These are phyloP conservation scores for Dipus sagitta DNA, from an alignment of 2,797 vertebrate species.

Conservation along the genomic window DNA sequence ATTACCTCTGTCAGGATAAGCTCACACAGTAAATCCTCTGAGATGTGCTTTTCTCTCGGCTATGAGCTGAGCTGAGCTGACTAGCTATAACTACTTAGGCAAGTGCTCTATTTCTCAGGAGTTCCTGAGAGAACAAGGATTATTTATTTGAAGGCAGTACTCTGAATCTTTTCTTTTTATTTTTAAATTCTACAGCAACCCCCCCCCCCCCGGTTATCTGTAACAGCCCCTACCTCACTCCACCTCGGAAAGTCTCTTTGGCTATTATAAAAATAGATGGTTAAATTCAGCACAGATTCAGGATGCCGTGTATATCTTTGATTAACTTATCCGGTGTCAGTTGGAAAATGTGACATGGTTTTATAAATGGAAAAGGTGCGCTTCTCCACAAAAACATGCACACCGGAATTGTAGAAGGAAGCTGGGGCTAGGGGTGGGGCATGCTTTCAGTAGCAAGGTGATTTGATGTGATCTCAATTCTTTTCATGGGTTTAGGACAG, in stretches of 20 bases:
- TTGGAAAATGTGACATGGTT: conserved; percentile 66
- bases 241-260: conserved; percentile 41
- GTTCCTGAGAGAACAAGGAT: conserved; percentile 40
- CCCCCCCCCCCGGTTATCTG: not conserved
- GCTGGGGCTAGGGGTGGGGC: too few species aligned
- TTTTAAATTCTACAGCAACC: not conserved
- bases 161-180: not conserved
- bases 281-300: conserved; percentile 62
- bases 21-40: conserved; percentile 32
- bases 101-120: not conserved
- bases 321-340: conserved; percentile 48
- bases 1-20: conserved; percentile 28
- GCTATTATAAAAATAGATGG: conserved; percentile 71
- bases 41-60: not conserved
- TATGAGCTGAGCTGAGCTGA: not conserved
- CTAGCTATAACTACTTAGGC: not conserved
- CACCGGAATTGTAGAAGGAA: not conserved
- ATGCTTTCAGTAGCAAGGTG: not conserved
- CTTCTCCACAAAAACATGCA: conserved; percentile 60
- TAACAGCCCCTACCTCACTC: not conserved
- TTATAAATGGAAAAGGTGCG: conserved; percentile 69
- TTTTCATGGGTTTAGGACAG: not conserved
- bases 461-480: not conserved
- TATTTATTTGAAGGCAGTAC: conserved; percentile 27
- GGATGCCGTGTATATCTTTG: conserved; percentile 61